Base-by-base conservation (phyloP, 2,888 invertebrate genomes). In the Torymus auratus region DNA sequence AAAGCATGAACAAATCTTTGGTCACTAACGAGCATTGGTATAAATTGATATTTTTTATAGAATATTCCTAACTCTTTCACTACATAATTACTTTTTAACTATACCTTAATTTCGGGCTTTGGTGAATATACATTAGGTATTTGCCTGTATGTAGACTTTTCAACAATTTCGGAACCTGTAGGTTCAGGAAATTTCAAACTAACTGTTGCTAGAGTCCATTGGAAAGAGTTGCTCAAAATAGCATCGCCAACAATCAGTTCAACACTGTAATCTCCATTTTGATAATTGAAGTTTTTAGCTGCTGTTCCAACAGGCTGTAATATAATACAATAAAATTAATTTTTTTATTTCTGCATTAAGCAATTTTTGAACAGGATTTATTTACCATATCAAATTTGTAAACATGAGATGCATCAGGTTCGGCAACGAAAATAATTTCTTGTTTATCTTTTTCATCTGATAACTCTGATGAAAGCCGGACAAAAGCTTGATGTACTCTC, bases 351-450 rank as follows among this genome's bases (percentile, higher is more conserved):
- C 41, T 41, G 41, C 41, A 41, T 7, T 7, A 41, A 41, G 41
- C 0, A 41, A 41, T 41, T 41, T 41, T 41, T 41, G 41, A 7
- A 41, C 3, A 41, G 41, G 41, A 7, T 41, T 41, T 41, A 41
- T 41, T 41, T 87, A 96, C 96, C 94, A 99, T 94, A 88, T 98
- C 98, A 84, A 98, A 96, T 91, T 96, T 97, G 91, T 99, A 98
- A 0, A 94, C 92, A 87, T 94, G 94, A 72, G 93, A 92, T 83
- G 92, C 92, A 88, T 98, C 98, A 4, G 95, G 95, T 89, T 99
- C 98, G 0, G 98, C 97, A 4, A 99, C 96, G 90, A 97, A 99
- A 86, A 98, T 95, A 69, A 98, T 96, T 92, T 99, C 99, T 82
- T 95, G 94, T n/a, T 93, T 92, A 0, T 93, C 93, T 73, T 92